Base-by-base conservation (phyloP, 2,888 invertebrate species). In the Leptinotarsa tumamoca region DNA sequence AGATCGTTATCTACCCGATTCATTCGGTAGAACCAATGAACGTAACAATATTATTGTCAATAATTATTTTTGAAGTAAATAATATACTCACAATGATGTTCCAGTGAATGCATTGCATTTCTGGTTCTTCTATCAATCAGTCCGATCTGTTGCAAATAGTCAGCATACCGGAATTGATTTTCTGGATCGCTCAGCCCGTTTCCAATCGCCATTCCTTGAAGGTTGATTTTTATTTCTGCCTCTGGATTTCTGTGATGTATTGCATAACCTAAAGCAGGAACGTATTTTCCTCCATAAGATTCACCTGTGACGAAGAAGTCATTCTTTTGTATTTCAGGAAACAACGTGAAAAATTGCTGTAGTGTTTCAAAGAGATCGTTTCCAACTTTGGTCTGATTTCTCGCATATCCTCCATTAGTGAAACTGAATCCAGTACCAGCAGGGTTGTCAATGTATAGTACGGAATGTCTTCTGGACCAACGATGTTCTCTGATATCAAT, bases 381-480 rank as follows among this genome's bases (percentile, higher is more conserved):
- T 0, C 95, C 97, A 1, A 98, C 95, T 85, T 94, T 93, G 0
- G 91, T 92, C 87, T 97, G 94, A 86, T 95, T 94, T 5, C 89
- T 91, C 14, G 95, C 94, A 88, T 95, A 97, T 0, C 97, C 97
- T 73, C 88, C 91, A 4, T 93, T 91, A 0, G 98, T 96, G 84
- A 96, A 97, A 88, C 97, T 97, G 86, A 94, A 98, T 0, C 98
- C 98, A 3, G 96, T 95, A 4, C 83, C 82, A 0, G 96, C 98
- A 0, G 98, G 98, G 87, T 96, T 98, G 87, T 98, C 98, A 73
- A 98, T 94, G 86, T 95, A 98, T 72, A 98, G 91, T 56, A 98
- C 88, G 82, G 94, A 93, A 86, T 95, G 95, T 14, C 92, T 92
- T 58, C 91, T 88, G 71, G 93, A 94, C 98, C 98, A 98, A 14